A percentile compares a stretch with the other conserved stretches of the same genome.
These are phyloP conservation scores for Noctua janthe DNA, from an alignment of 2,888 invertebrate species.

Conservation along the genomic window DNA sequence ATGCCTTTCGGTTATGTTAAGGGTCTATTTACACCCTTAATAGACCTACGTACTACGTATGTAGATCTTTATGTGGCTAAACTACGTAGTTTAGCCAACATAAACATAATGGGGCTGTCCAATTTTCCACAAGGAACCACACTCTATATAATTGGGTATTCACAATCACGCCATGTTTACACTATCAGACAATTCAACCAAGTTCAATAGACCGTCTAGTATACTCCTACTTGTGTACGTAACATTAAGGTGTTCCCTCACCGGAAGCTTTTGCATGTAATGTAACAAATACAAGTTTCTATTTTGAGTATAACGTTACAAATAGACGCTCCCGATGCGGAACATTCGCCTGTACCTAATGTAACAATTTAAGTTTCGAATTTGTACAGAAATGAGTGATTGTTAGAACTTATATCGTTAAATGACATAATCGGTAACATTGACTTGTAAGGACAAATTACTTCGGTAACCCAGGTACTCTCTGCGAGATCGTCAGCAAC, in stretches of 20 bases:
- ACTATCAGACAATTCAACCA: slow-evolving; percentile 14
- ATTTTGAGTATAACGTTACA: neutral
- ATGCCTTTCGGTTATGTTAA: no score
- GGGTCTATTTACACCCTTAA: no score
- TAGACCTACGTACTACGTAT: no score
- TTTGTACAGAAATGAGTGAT: no score
- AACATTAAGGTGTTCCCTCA: neutral
- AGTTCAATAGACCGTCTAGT: slow-evolving; percentile 18
- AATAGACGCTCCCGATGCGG: neutral
- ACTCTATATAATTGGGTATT: neutral
- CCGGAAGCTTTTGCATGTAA: neutral
- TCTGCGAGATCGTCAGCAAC: no score
- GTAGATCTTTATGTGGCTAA: no score
- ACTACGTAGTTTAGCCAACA: neutral
- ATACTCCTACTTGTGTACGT: neutral
- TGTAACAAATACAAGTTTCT: neutral
- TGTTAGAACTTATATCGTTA: no score
- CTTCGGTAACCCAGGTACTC: no score
- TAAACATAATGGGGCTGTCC: neutral
- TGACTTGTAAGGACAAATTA: slow-evolving; percentile 28
- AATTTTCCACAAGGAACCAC: neutral
- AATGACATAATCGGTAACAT: neutral
- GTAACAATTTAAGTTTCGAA: no score
- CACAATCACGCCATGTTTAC: neutral
- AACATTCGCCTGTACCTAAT: no score